phyloP scores from a whole-genome alignment of 2,113 vertebrate species.

The Rissa tridactyla region DNA sequence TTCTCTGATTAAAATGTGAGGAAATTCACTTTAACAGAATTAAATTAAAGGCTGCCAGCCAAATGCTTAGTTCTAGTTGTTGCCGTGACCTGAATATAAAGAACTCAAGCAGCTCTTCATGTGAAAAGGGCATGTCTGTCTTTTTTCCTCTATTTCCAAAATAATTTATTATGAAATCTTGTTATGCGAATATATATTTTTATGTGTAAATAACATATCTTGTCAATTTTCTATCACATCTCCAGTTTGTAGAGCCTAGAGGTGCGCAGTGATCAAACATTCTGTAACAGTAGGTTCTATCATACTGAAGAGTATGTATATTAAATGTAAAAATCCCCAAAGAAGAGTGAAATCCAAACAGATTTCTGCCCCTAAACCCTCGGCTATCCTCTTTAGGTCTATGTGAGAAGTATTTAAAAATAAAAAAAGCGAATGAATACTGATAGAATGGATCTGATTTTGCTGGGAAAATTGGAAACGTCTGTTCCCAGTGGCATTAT shows the following conservation, averaged over 20 bases:
- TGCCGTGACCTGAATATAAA: neutral
- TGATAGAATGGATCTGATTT: neutral
- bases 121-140: neutral
- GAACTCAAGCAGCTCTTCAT: neutral
- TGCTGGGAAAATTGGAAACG: neutral
- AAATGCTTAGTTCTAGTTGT: neutral
- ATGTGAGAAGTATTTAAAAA: neutral
- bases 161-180: neutral
- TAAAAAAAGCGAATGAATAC: neutral
- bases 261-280: neutral
- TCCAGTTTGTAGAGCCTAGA: neutral
- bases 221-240: neutral
- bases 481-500: neutral
- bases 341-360: neutral
- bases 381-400: neutral
- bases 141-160: neutral
- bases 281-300: neutral
- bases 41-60: neutral
- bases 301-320: neutral
- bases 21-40: neutral
- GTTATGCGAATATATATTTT: neutral
- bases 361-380: neutral
- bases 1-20: neutral
- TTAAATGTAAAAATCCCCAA: neutral
- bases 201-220: neutral